Percentiles rank a stretch among this genome's conserved stretches.
Conservation (phyloP, 2,888 invertebrate species). For the Antheraea assamensis region DNA sequence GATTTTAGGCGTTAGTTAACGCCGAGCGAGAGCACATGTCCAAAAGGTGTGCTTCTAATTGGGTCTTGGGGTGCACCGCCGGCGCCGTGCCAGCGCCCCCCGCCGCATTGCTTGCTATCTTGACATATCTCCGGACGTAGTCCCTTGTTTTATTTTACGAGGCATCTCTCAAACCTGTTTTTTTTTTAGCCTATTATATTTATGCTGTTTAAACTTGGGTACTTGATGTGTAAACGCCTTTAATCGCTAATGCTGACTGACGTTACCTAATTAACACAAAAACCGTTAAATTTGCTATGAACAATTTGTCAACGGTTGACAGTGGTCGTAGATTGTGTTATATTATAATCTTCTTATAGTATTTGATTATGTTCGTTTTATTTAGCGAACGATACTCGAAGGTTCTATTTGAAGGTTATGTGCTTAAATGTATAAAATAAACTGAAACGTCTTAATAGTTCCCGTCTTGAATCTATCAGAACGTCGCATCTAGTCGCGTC, state of each 20-base stretch:
- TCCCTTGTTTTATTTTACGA: constrained; percentile 81
- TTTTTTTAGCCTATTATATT: constrained; percentile 73
- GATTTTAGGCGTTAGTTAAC: constrained; percentile 71
- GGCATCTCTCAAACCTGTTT: constrained; percentile 69
- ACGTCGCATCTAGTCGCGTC: constrained; percentile 45
- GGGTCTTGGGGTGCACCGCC: constrained; percentile 67
- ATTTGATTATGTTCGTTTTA: neutral
- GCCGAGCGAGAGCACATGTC: constrained; percentile 76
- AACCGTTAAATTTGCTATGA: neutral
- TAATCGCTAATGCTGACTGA: constrained; percentile 63
- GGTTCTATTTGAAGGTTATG: too few species aligned
- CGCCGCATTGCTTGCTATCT: constrained; percentile 76
- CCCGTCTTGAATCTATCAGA: constrained; percentile 40
- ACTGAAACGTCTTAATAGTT: constrained; percentile 19
- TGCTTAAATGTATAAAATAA: constrained; percentile 12
- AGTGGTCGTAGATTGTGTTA: neutral
- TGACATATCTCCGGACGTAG: constrained; percentile 80
- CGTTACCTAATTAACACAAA: constrained; percentile 9
- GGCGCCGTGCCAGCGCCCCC: constrained; percentile 68
- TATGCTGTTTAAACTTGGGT: constrained; percentile 61
- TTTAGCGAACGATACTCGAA: neutral
- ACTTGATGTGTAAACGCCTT: constrained; percentile 71
- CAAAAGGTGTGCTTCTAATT: constrained; percentile 82
- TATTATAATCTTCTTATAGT: neutral
- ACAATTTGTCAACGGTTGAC: neutral